A percentile compares a stretch with the other conserved stretches of the same genome.
These are phyloP conservation scores for Heliconius charithonia DNA, from an alignment of 2,888 invertebrate genomes.

Conservation along the genomic window DNA sequence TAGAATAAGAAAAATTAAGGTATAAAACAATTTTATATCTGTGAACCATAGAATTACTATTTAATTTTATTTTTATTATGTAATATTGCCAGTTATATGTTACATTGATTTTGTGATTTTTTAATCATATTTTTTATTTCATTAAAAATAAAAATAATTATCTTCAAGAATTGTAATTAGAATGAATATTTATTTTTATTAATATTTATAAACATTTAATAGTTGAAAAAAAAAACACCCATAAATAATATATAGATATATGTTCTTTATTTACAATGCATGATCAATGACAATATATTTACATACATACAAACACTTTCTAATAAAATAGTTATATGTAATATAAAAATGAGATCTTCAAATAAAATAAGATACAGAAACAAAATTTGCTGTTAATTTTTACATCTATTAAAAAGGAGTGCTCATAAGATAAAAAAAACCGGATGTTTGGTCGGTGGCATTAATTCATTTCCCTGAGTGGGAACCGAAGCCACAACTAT, in stretches of 20 bases:
- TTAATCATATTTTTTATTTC: background rate
- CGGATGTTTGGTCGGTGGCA: no score
- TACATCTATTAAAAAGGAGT: background rate
- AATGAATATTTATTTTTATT: background rate
- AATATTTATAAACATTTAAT: background rate
- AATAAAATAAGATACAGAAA: background rate
- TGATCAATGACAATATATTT: conserved; percentile 23
- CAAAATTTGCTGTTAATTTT: background rate
- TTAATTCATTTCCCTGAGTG: no score
- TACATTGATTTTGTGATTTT: background rate
- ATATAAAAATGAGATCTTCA: background rate
- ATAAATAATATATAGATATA: background rate
- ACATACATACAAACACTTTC: conserved; percentile 11
- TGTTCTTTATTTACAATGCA: conserved; percentile 18
- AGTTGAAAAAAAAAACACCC: background rate
- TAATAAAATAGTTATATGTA: background rate
- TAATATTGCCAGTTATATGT: conserved; percentile 9
- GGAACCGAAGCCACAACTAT: no score
- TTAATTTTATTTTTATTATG: conserved; percentile 8
- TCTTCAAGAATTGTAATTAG: background rate
- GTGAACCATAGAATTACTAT: conserved; percentile 7
- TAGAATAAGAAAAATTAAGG: conserved; percentile 7
- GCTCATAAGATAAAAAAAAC: no score
- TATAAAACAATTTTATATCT: conserved; percentile 20
- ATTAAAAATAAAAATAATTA: background rate